phyloP scores from a whole-genome alignment of 2,888 invertebrate species.

The Acronicta aceris region DNA sequence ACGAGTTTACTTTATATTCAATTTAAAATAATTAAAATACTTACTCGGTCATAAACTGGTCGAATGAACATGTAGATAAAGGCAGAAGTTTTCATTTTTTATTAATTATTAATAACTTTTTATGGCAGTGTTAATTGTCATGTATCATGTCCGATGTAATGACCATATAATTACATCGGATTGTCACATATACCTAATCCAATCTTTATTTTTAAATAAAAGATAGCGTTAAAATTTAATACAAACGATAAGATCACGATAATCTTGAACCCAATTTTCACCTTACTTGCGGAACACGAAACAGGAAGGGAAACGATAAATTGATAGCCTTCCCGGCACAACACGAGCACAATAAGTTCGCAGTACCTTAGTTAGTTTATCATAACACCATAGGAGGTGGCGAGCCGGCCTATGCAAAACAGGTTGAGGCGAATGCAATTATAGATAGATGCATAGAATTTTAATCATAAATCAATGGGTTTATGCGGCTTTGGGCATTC shows the following conservation, averaged over 20 bases:
- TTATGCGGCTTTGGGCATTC: slow-evolving; percentile 66
- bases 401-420: slow-evolving; percentile 56
- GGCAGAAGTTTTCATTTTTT: slow-evolving; percentile 20
- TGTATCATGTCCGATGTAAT: too few species aligned
- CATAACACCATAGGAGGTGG: slow-evolving; percentile 58
- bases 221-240: background rate
- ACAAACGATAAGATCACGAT: slow-evolving; percentile 1
- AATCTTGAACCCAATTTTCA: slow-evolving; percentile 23
- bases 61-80: slow-evolving; percentile 21
- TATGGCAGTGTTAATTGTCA: slow-evolving; percentile 13
- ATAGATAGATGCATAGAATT: slow-evolving; percentile 73
- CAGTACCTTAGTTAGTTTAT: slow-evolving; percentile 57
- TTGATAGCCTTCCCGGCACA: slow-evolving; percentile 49
- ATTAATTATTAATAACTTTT: slow-evolving; percentile 29
- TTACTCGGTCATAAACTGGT: slow-evolving; percentile 17
- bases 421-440: slow-evolving; percentile 69
- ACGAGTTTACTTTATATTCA: slow-evolving; percentile 8
- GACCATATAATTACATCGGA: background rate
- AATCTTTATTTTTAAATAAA: background rate
- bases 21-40: slow-evolving; percentile 34
- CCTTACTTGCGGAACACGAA: slow-evolving; percentile 21
- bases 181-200: slow-evolving; percentile 7
- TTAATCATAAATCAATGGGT: slow-evolving; percentile 74
- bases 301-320: slow-evolving; percentile 45
- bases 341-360: slow-evolving; percentile 46